phyloP scores from a whole-genome alignment of 2,797 vertebrate genomes.

The Liasis olivaceus region DNA sequence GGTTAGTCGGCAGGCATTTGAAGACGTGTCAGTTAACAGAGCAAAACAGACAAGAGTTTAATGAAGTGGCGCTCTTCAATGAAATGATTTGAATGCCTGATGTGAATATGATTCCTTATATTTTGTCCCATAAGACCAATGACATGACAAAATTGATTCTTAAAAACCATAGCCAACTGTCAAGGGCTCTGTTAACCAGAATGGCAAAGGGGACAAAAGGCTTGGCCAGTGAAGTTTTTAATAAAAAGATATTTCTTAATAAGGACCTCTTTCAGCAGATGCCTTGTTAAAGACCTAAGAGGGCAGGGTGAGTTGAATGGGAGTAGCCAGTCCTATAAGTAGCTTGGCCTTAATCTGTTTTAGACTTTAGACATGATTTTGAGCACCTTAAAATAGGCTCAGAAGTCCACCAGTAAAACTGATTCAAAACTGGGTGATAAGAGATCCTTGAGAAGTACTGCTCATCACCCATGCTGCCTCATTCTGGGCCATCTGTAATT shows the following conservation, averaged over 20 bases:
- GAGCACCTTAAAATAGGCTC: not conserved
- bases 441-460: not conserved
- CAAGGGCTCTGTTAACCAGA: constrained; percentile 1
- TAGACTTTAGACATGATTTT: not conserved
- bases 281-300: not conserved
- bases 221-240: constrained; percentile 4
- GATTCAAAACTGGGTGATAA: not conserved
- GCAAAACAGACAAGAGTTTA: constrained; percentile 68
- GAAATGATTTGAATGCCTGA: constrained; percentile 59
- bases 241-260: constrained; percentile 16
- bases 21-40: constrained; percentile 63
- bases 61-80: constrained; percentile 69
- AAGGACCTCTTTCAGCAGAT: not conserved
- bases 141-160: not conserved
- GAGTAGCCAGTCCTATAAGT: not conserved
- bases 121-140: constrained; percentile 50
- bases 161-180: constrained; percentile 40
- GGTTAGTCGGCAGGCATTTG: constrained; percentile 73
- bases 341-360: not conserved
- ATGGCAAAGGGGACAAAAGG: not conserved
- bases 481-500: not conserved
- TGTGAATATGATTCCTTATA: constrained; percentile 53
- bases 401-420: not conserved
- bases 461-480: not conserved
- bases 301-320: not conserved